Conservation (phyloP, 2,113 vertebrate species). For the zebrafish (Danio rerio) region DNA sequence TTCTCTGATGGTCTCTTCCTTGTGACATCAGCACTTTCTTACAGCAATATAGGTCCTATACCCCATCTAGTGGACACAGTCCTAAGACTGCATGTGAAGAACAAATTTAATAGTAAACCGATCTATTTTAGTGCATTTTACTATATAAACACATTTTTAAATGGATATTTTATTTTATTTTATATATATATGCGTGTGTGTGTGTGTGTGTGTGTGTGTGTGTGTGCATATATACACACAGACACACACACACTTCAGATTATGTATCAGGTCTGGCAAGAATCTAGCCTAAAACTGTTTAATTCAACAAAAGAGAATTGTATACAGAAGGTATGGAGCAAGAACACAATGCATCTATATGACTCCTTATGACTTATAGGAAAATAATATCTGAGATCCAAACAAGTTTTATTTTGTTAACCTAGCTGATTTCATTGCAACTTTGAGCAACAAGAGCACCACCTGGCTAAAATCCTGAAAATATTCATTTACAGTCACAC, state of each 20-base stretch:
- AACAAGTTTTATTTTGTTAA: neutral
- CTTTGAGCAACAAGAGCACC: slow-evolving; percentile 53
- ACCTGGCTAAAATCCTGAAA: slow-evolving; percentile 62
- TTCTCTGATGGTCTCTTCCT: slow-evolving; percentile 45
- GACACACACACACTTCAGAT: no score
- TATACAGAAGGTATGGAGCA: neutral
- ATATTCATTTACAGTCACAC: neutral
- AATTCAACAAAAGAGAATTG: neutral
- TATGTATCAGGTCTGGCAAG: no score
- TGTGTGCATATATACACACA: no score
- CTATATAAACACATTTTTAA: no score
- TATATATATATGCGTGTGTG: no score
- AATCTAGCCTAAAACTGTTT: neutral
- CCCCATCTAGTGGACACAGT: slow-evolving; percentile 51
- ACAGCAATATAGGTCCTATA: slow-evolving; percentile 37
- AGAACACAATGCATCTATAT: neutral
- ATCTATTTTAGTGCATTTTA: neutral
- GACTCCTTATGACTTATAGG: neutral
- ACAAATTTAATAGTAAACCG: neutral
- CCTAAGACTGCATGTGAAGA: neutral
- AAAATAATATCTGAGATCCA: neutral
- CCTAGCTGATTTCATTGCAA: neutral
- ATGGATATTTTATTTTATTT: no score
- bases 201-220: no score
- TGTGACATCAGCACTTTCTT: neutral